Evolutionary conservation across 2,797 vertebrate species (phyloP).

Genomic region (Sebastes flavidus): DNA sequence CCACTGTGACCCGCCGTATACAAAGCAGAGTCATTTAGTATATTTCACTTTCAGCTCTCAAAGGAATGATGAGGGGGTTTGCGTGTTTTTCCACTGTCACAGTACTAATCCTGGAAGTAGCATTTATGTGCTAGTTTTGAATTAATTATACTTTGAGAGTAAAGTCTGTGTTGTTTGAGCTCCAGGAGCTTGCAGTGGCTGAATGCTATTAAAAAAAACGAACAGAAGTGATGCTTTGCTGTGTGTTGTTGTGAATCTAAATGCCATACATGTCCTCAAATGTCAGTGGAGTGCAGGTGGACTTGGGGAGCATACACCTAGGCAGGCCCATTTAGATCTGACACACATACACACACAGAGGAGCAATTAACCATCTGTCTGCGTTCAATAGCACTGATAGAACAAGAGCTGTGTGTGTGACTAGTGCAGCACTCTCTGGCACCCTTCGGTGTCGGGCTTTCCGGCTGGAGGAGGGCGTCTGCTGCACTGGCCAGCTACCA

Average conservation of each 20-base stretch:
- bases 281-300: slow-evolving; percentile 34
- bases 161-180: slow-evolving; percentile 33
- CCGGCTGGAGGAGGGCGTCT: slow-evolving; percentile 59
- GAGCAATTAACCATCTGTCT: slow-evolving; percentile 71
- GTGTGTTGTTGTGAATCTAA: slow-evolving; percentile 9
- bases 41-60: slow-evolving; percentile 58
- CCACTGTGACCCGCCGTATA: slow-evolving; percentile 61
- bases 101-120: slow-evolving; percentile 37
- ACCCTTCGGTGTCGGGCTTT: slow-evolving; percentile 55
- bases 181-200: neutral
- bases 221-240: neutral
- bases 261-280: slow-evolving; percentile 30
- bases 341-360: slow-evolving; percentile 31
- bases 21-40: slow-evolving; percentile 62
- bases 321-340: slow-evolving; percentile 49
- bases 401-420: slow-evolving; percentile 42
- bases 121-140: slow-evolving; percentile 52
- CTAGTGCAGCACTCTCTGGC: slow-evolving; percentile 52
- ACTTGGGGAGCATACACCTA: slow-evolving; percentile 31
- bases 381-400: slow-evolving; percentile 52
- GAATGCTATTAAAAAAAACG: neutral
- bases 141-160: slow-evolving; percentile 49
- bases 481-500: slow-evolving; percentile 51
- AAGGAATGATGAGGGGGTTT: slow-evolving; percentile 58
- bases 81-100: slow-evolving; percentile 46